phyloP scores from a whole-genome alignment of 2,888 invertebrate genomes.

The Fragum whitleyi region DNA sequence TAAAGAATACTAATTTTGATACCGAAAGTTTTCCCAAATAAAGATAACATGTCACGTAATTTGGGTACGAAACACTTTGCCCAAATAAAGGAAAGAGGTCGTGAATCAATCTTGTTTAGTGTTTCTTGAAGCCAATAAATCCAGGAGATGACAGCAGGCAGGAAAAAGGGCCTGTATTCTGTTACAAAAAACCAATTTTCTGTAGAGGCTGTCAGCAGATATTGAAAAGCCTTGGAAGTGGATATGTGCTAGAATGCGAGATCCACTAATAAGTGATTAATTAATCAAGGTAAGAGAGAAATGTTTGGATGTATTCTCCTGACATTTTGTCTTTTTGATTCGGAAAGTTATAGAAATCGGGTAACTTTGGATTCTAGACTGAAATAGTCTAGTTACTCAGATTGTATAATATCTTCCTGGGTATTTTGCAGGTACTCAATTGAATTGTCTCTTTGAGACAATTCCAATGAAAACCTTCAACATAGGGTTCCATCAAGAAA shows the following conservation, averaged over 20 bases:
- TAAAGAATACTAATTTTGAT: too few species aligned
- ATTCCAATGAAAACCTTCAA: too few species aligned
- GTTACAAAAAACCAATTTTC: conserved; percentile 8
- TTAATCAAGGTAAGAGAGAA: not conserved
- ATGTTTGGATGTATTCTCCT: too few species aligned
- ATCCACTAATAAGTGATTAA: not conserved
- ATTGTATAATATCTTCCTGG: too few species aligned
- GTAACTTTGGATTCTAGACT: too few species aligned
- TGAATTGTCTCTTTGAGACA: too few species aligned
- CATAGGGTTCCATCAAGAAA: too few species aligned
- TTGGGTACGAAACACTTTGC: too few species aligned
- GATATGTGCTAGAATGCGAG: not conserved
- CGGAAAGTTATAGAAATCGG: too few species aligned
- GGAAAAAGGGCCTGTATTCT: not conserved
- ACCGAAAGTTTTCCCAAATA: not conserved
- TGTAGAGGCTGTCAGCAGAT: not conserved
- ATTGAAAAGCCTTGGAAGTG: not conserved
- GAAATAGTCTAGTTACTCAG: too few species aligned
- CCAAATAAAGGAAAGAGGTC: not conserved
- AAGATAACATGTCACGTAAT: not conserved
- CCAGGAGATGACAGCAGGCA: conserved; percentile 18
- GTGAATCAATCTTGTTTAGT: not conserved
- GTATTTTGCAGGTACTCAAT: too few species aligned
- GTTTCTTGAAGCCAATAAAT: not conserved
- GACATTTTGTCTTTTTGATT: too few species aligned